Conservation (phyloP, 2,797 vertebrate genomes). For the Lepus townsendii region DNA sequence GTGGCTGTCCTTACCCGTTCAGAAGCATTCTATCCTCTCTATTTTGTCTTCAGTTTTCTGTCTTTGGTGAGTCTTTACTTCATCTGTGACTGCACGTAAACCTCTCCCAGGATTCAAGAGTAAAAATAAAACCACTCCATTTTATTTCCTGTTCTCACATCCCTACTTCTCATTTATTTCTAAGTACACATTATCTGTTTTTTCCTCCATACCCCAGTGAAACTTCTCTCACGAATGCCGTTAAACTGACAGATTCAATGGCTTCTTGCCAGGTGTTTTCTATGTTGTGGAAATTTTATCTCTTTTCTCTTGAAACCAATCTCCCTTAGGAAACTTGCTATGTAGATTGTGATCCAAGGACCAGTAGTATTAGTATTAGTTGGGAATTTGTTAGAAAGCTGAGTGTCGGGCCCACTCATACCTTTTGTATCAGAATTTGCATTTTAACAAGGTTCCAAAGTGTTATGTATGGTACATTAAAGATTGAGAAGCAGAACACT, state of each 20-base stretch:
- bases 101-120: not conserved
- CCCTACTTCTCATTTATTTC: constrained; percentile 6
- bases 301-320: constrained; percentile 1
- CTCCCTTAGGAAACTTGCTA: not conserved
- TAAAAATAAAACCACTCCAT: not conserved
- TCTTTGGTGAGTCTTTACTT: not conserved
- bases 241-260: not conserved
- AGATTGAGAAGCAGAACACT: constrained; percentile 38
- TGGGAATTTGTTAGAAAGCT: not conserved
- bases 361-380: not conserved
- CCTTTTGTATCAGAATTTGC: not conserved
- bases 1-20: not conserved
- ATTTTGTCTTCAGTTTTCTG: constrained; percentile 33
- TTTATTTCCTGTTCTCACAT: not conserved
- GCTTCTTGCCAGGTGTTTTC: not conserved
- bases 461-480: not conserved
- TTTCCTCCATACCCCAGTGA: not conserved
- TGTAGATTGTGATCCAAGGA: not conserved
- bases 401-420: not conserved
- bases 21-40: not conserved
- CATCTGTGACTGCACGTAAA: not conserved
- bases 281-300: constrained; percentile 9
- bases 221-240: not conserved
- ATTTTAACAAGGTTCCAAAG: not conserved
- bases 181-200: not conserved